phyloP scores from a whole-genome alignment of 2,797 vertebrate genomes.

The Protonibea diacanthus region DNA sequence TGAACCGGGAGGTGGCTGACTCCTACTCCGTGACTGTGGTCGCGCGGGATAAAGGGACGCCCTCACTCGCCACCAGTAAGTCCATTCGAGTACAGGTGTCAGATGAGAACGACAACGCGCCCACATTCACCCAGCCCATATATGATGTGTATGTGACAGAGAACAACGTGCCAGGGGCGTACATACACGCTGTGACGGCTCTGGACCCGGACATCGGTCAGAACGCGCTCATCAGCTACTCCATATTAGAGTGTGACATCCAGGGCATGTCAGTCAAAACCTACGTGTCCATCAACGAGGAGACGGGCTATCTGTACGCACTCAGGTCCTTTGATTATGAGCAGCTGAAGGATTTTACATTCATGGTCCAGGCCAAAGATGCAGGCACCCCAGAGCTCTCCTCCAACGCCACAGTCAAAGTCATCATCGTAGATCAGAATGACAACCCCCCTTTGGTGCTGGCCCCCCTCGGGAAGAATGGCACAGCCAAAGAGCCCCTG shows the following conservation, averaged over 20 bases:
- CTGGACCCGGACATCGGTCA: constrained; percentile 92
- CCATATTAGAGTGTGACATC: constrained; percentile 96
- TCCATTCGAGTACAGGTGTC: constrained; percentile 95
- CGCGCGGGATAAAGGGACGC: constrained; percentile 91
- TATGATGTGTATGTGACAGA: constrained; percentile 98
- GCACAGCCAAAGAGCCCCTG: constrained; percentile 92
- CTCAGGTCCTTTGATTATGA: constrained; percentile 97
- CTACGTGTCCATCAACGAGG: constrained; percentile 97
- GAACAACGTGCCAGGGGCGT: constrained; percentile 97
- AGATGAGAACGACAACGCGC: constrained; percentile 97
- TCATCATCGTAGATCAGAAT: constrained; percentile 95
- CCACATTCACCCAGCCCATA: constrained; percentile 91
- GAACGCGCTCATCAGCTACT: constrained; percentile 92
- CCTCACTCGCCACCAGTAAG: constrained; percentile 92
- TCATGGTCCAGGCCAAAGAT: constrained; percentile 93
- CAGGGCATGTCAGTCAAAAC: constrained; percentile 98
- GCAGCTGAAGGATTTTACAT: constrained; percentile 95
- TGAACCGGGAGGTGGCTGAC: constrained; percentile 93
- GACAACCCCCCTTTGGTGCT: constrained; percentile 94
- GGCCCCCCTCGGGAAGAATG: constrained; percentile 93
- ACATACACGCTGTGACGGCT: constrained; percentile 96
- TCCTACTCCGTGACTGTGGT: constrained; percentile 95
- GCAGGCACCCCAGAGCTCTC: constrained; percentile 88
- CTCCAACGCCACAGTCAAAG: constrained; percentile 92
- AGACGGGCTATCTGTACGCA: constrained; percentile 96